Conservation (phyloP, 2,797 vertebrate genomes). For the Serranus cabrilla region DNA sequence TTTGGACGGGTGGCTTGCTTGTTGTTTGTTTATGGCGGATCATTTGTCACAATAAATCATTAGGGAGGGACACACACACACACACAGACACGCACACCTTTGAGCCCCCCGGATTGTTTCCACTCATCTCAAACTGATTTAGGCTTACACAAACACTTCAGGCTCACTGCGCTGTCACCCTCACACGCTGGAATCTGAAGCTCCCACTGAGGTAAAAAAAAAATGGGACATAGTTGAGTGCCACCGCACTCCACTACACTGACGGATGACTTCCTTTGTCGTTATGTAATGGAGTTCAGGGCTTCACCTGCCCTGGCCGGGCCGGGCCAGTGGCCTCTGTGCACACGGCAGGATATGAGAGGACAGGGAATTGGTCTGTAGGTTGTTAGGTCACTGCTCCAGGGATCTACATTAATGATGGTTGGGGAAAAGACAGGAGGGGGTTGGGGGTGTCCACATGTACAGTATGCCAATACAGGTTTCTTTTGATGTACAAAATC, state of each 20-base stretch:
- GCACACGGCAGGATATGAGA: slow-evolving; percentile 62
- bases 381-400: slow-evolving; percentile 54
- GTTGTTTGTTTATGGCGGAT: slow-evolving; percentile 80
- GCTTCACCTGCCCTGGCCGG: slow-evolving; percentile 65
- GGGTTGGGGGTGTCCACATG: not conserved
- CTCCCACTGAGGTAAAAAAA: slow-evolving; percentile 44
- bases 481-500: not conserved
- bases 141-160: slow-evolving; percentile 72
- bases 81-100: slow-evolving; percentile 22
- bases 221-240: slow-evolving; percentile 62
- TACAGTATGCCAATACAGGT: not conserved
- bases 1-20: slow-evolving; percentile 74
- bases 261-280: slow-evolving; percentile 80
- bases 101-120: slow-evolving; percentile 44
- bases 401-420: slow-evolving; percentile 45
- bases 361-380: slow-evolving; percentile 60
- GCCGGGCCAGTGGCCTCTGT: slow-evolving; percentile 57
- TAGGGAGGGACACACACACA: slow-evolving; percentile 48
- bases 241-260: slow-evolving; percentile 61
- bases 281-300: slow-evolving; percentile 77
- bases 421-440: not conserved
- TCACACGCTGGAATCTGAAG: slow-evolving; percentile 51
- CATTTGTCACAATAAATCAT: slow-evolving; percentile 82
- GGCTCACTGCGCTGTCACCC: slow-evolving; percentile 50
- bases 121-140: slow-evolving; percentile 66